A percentile compares a stretch with the other conserved stretches of the same genome.
These are phyloP conservation scores for Amblyopsis hoosieri DNA, from an alignment of 2,797 vertebrate genomes.

Conservation along the genomic window DNA sequence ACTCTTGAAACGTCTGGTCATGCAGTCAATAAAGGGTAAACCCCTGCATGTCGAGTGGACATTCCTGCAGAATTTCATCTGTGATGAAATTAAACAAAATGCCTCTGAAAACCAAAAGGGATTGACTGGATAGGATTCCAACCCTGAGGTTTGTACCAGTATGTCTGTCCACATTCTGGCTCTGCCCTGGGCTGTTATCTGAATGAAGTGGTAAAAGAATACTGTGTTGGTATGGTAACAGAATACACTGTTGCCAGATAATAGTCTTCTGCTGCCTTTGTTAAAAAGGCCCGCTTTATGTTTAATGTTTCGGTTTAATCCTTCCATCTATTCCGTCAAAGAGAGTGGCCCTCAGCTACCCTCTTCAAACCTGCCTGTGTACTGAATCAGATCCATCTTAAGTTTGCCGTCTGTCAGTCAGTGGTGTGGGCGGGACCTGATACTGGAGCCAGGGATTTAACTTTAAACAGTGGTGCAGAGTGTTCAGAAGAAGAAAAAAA, in stretches of 20 bases:
- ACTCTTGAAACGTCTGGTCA: conserved; percentile 10
- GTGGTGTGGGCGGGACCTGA: conserved; percentile 12
- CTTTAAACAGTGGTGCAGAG: conserved; percentile 19
- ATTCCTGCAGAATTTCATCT: conserved; percentile 50
- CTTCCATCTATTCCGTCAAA: conserved; percentile 34
- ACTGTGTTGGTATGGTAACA: conserved; percentile 45
- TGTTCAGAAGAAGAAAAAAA: conserved; percentile 29
- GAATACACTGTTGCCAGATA: conserved; percentile 41
- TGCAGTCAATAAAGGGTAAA: conserved; percentile 27
- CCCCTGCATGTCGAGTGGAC: conserved; percentile 12
- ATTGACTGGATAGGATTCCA: conserved; percentile 53
- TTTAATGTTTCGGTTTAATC: conserved; percentile 61
- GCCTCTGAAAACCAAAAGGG: conserved; percentile 37
- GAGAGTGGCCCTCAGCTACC: conserved; percentile 7
- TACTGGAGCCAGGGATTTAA: conserved; percentile 48
- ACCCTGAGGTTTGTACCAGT: conserved; percentile 39
- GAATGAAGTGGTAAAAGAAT: conserved; percentile 47
- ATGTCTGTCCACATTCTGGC: conserved; percentile 46
- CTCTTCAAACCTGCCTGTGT: neutral
- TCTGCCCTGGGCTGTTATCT: conserved; percentile 42
- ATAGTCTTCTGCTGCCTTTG: conserved; percentile 44
- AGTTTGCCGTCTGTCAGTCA: conserved; percentile 22
- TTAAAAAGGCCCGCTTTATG: conserved; percentile 38
- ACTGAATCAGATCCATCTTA: conserved; percentile 16
- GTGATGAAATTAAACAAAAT: conserved; percentile 18